Evolutionary conservation across 53 echinoderm and acorn worm genomes (phyloP), one percentile per base, ranked within the genome.

Genomic region (Luidia sarsii): DNA sequence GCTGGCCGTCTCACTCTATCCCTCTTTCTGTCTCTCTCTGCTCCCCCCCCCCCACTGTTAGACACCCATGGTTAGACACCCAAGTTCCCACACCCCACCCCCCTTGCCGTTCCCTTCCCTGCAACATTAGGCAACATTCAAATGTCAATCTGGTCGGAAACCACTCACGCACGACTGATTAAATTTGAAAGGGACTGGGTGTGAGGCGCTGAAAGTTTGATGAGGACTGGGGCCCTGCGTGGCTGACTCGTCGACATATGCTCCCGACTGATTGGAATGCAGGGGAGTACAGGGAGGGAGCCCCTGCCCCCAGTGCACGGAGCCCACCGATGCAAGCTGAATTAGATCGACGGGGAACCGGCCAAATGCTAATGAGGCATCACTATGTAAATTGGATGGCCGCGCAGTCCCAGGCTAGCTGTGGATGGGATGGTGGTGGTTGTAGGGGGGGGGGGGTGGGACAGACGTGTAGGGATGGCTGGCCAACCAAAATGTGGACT

Each of bases 101-200:
- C n/a, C n/a, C n/a, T n/a, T n/a, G n/a, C n/a, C n/a, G n/a, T n/a
- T n/a, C n/a, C n/a, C 70, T 50, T 57, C 18, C 72, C 72, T 56
- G 72, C 72, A 72, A 72, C 71, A 83, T 57, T 57, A 61, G 49
- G 61, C 71, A 72, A 83, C 84, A 70, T 61, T 69, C 61, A 83
- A 83, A 83, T 83, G 84, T 62, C 72, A 71, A 71, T 83, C 84
- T 71, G 84, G 72, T 69, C 62, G 28, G 70, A 83, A 83, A 83
- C 84, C 84, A 56, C 57, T 62, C 62, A 50, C 68, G 82, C 82
- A 82, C 82, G 39, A 82, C 82, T 82, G 82, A 82, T 82, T 82
- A 82, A 82, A 82, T 82, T 82, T 82, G 82, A 82, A 82, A 68
- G 68, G 82, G 68, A 54, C 68, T 67, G 68, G 82, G 82, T 82